These are phyloP conservation scores for Habropoda laboriosa DNA, from an alignment of 1,140 invertebrate genomes.

Conservation along the genomic window DNA sequence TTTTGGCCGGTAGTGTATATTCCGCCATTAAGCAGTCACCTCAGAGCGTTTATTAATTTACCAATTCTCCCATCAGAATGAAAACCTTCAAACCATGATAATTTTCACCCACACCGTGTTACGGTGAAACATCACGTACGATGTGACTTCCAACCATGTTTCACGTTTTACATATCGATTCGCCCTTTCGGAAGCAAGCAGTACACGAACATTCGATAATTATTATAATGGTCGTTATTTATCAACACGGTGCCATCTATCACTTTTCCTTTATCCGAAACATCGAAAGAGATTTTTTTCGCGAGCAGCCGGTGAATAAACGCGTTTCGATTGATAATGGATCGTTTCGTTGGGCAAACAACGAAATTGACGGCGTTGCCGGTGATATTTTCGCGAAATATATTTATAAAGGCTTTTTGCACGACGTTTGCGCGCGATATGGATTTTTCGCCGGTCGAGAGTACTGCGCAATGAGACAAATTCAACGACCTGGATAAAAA, in stretches of 20 bases:
- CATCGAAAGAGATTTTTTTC: not conserved
- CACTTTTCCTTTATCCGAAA: not conserved
- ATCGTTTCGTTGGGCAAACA: not conserved
- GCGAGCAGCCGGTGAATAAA: not conserved
- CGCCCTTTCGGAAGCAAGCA: too few species aligned
- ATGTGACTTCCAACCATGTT: too few species aligned
- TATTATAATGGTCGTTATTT: not conserved
- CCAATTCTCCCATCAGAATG: too few species aligned
- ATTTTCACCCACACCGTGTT: too few species aligned
- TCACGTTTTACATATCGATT: too few species aligned
- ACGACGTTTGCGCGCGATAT: slow-evolving; percentile 9
- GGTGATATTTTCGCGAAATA: not conserved
- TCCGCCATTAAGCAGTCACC: too few species aligned
- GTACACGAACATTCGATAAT: not conserved
- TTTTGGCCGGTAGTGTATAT: too few species aligned
- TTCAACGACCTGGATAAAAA: slow-evolving; percentile 36
- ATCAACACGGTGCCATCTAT: not conserved
- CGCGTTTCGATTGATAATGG: too few species aligned
- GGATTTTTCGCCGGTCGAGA: slow-evolving; percentile 17
- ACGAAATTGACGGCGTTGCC: too few species aligned
- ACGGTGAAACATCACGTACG: too few species aligned
- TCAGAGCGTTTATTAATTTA: too few species aligned
- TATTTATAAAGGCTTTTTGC: not conserved
- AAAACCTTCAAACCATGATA: too few species aligned
- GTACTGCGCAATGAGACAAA: slow-evolving; percentile 29